Conservation (phyloP, 2,113 vertebrate genomes). For the Tachuris rubrigastra region DNA sequence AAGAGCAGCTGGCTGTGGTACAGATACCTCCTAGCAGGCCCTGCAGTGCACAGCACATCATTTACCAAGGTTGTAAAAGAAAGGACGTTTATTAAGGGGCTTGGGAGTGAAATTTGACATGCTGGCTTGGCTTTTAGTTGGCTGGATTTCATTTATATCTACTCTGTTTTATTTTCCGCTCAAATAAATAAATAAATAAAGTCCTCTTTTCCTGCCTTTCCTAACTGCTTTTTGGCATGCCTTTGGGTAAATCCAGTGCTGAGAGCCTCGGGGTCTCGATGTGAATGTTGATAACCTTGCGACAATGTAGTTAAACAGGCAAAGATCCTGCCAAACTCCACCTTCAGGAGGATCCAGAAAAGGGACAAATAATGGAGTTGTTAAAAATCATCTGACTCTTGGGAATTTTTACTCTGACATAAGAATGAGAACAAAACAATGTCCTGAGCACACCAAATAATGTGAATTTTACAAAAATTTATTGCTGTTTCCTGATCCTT, state of each 20-base stretch:
- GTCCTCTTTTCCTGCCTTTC: background rate
- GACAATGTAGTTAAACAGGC: background rate
- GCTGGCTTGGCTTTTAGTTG: background rate
- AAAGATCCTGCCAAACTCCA: background rate
- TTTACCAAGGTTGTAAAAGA: slow-evolving; percentile 40
- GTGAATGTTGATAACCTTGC: background rate
- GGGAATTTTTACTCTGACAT: background rate
- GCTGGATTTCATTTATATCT: background rate
- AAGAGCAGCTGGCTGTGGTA: background rate
- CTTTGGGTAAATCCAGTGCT: background rate
- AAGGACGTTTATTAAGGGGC: slow-evolving; percentile 10
- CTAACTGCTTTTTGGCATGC: background rate
- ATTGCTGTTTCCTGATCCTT: background rate
- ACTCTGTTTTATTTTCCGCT: background rate
- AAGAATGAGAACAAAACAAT: background rate
- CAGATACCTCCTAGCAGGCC: slow-evolving; percentile 42
- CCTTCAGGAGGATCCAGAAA: background rate
- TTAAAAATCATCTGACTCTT: background rate
- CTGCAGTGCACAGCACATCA: background rate
- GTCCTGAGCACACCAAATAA: background rate
- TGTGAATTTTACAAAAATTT: background rate
- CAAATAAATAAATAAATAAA: background rate
- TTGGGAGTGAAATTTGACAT: background rate
- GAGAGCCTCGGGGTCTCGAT: background rate
- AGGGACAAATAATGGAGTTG: fast-evolving